phyloP scores from a whole-genome alignment of 2,888 invertebrate genomes.

The Empis livida region DNA sequence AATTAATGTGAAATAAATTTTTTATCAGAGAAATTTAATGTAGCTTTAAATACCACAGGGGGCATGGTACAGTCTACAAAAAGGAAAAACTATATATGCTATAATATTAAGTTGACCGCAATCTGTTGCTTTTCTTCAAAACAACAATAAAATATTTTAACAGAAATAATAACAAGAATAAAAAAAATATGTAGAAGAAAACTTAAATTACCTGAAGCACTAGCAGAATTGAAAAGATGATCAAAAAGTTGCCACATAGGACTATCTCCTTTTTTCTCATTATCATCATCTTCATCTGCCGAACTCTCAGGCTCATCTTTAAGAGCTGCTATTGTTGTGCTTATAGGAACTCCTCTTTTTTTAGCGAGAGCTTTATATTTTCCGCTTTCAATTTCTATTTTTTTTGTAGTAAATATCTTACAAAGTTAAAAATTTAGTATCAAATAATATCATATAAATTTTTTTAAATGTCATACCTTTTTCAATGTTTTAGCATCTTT shows the following conservation, averaged over 20 bases:
- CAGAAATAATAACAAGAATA: too few relatives aligned
- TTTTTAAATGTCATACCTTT: constrained; percentile 47
- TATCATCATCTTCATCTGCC: constrained; percentile 50
- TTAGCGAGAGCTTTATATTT: constrained; percentile 45
- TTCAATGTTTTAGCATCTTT: constrained; percentile 85
- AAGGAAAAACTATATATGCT: too few relatives aligned
- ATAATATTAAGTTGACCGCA: too few relatives aligned
- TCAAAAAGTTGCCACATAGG: constrained; percentile 88
- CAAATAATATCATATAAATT: too few relatives aligned
- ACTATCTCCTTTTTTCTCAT: constrained; percentile 47
- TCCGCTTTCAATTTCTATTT: constrained; percentile 60
- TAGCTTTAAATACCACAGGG: too few relatives aligned
- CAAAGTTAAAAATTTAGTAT: constrained; percentile 8
- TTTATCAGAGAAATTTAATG: too few relatives aligned
- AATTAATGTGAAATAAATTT: too few relatives aligned
- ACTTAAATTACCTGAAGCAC: constrained; percentile 36
- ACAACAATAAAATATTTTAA: too few relatives aligned
- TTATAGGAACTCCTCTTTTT: constrained; percentile 51
- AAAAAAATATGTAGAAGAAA: too few relatives aligned
- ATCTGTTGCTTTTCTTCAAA: too few relatives aligned
- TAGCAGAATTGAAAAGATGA: constrained; percentile 55
- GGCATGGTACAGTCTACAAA: too few relatives aligned
- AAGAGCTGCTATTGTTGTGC: constrained; percentile 26
- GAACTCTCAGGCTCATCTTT: constrained; percentile 49
- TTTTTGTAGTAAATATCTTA: constrained; percentile 51